A percentile compares a stretch with the other conserved stretches of the same genome.
Conservation (phyloP, 2,113 vertebrate genomes). For the Centrocercus urophasianus region DNA sequence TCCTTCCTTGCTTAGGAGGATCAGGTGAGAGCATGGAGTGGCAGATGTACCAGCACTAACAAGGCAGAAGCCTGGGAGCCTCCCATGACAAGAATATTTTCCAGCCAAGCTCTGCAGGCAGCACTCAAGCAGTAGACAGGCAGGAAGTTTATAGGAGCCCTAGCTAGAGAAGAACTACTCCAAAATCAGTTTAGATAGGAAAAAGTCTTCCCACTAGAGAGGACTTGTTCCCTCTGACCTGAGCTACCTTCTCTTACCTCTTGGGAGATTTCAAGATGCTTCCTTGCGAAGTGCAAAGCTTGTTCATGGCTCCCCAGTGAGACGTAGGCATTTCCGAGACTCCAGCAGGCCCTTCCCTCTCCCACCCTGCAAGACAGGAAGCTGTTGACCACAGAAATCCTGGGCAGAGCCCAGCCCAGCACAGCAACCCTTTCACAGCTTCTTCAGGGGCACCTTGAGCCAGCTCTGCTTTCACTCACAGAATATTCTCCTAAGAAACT, state of each 20-base stretch:
- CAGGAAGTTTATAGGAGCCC: neutral
- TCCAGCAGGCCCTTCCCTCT: conserved; percentile 97
- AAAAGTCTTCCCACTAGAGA: neutral
- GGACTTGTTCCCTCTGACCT: neutral
- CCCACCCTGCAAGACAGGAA: conserved; percentile 86
- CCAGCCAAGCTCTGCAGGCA: neutral
- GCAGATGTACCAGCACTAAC: neutral
- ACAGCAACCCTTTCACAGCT: neutral
- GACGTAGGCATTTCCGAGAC: conserved; percentile 93
- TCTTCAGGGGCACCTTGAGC: neutral
- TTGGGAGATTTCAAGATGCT: conserved; percentile 93
- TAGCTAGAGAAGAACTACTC: neutral
- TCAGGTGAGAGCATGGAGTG: fast-evolving
- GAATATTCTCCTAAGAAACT: neutral
- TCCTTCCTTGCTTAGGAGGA: neutral
- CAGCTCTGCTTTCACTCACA: neutral
- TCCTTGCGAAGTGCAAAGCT: conserved; percentile 90
- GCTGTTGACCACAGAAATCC: conserved; percentile 27
- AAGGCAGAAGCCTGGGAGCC: neutral
- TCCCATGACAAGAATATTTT: neutral
- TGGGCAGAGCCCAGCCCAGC: neutral
- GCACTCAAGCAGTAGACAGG: neutral
- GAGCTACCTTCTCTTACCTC: conserved; percentile 82
- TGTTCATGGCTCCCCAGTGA: conserved; percentile 91
- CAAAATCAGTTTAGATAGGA: neutral